Base-by-base conservation (phyloP, 2,888 invertebrate species). In the Drosophila subsilvestris region DNA sequence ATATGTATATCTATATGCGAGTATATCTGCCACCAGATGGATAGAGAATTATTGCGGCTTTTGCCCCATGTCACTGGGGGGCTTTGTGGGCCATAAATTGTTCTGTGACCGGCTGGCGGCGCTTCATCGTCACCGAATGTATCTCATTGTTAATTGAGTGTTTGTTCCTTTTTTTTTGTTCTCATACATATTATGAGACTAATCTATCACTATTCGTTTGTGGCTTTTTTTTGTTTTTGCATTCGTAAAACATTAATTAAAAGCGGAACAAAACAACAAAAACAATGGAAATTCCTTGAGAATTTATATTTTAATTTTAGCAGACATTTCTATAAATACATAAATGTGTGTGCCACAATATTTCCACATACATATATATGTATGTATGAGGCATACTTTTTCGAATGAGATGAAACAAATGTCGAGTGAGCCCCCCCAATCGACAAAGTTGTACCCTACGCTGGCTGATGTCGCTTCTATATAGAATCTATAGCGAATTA, bases 301-400 rank as follows among this genome's bases (percentile, higher is more conserved):
- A 51, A 37, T 32, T 29, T 25, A 45, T 66, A 68, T 71, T 80
- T 78, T 48, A 63, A 71, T 45, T 71, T 67, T 75, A 63, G 65
- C 71, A 75, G 69, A 68, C 63, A 48, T 62, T 65, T 70, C 86
- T 86, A 83, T 66, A 76, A 78, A 88, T 88, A 80, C 56, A 25
- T 57, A 32, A n/a, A n/a, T 53, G 17, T 49, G 12, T 77, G 68
- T 74, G 63, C 81, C 71, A 74, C 66, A 29, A 44, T 70, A 70
- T 83, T 55, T 12, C 58, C 42, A 47, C 25, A 48, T 37, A 67
- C 29, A 59, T 18, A 45, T 58, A 45, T 54, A 51, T 60, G 3
- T 18, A 45, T 58, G 42, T 54, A 51, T 4, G 57, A 17, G 25
- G 49, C 18, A 56, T 74, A 45, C 44, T 57, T 22, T 22, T 32